Percentiles rank a stretch among this genome's conserved stretches.
phyloP scores from a whole-genome alignment of 2,888 invertebrate species.

The Drosophila atroscutellata region DNA sequence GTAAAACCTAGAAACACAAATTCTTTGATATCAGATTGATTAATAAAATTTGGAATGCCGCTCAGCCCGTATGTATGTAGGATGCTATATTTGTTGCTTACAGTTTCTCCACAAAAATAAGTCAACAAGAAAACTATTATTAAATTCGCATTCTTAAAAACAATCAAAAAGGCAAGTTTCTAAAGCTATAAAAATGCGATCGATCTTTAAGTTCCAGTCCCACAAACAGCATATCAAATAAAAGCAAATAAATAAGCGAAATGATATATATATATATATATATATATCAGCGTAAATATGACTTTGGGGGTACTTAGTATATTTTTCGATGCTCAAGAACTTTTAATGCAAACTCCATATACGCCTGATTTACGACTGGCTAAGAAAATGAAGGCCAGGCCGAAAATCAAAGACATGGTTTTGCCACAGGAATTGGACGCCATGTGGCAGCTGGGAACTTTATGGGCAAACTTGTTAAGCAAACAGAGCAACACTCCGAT shows the following conservation, averaged over 20 bases:
- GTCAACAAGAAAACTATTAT: background rate
- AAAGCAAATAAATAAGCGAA: background rate
- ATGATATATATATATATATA: background rate
- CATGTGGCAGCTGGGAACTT: slow-evolving; percentile 60
- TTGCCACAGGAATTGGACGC: slow-evolving; percentile 13
- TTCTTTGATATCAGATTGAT: background rate
- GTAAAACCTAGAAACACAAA: background rate
- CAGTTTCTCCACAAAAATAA: background rate
- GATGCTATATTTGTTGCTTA: too few relatives aligned
- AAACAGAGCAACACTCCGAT: slow-evolving; percentile 62
- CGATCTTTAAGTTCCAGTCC: background rate
- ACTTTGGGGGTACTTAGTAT: background rate
- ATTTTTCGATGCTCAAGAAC: background rate
- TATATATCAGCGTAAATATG: background rate
- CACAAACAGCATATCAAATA: background rate
- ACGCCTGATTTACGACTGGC: background rate
- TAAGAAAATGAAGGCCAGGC: slow-evolving; percentile 15
- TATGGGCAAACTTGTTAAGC: slow-evolving; percentile 72
- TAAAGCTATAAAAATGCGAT: background rate
- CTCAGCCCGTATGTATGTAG: too few relatives aligned
- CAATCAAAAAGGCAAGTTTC: background rate
- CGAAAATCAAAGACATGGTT: slow-evolving; percentile 17
- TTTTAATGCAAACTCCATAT: background rate
- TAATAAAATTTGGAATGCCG: background rate
- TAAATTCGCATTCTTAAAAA: background rate